Base-by-base conservation (phyloP, 1,140 invertebrate species). In the Drosophila chauvacae region DNA sequence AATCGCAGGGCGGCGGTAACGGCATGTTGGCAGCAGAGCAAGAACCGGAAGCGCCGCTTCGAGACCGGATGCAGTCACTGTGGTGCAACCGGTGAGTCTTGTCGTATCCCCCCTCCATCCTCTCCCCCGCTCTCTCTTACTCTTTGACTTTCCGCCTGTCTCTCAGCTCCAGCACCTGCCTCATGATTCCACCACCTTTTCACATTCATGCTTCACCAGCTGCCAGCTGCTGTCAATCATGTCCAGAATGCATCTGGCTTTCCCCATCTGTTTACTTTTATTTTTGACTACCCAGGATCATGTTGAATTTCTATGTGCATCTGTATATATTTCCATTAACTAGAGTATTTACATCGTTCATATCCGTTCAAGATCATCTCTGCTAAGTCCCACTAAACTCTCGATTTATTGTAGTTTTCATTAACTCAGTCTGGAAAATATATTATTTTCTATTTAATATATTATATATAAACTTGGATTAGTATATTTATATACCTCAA, bases 31-130 rank as follows among this genome's bases (percentile, higher is more conserved):
- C 86, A 86, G 66, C 86, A 86, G 72, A 82, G 77, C 73, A 86
- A 90, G 53, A 78, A 90, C 50, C 85, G 85, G 75, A 85, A 81
- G 81, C 85, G 63, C 53, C 85, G 75, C 81, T 72, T 70, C 69
- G 84, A 90, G 56, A 68, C 85, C 85, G 88, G 88, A 92, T 92
- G 91, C 80, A 90, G 85, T 82, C 91, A 92, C 66, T 92, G 91
- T 82, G 91, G 91, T 79, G 91, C 91, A 78, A 88, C 77, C 81
- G 91, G 91, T 92, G 91, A 92, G 91, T 92, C 73, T 81, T 85
- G 64, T 81, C 78, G 78, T 84, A 78, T 83, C 83, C 76, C 76
- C 65, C 69, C 26, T 64, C 61, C 33, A 23, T 45, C 44, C 26
- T 37, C 11, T 11, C 62, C 44, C 44, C 55, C 51, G 41, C 20